Base-by-base conservation (phyloP, 92 coral and sea anemone species). In the Palythoa heliodiscus region DNA sequence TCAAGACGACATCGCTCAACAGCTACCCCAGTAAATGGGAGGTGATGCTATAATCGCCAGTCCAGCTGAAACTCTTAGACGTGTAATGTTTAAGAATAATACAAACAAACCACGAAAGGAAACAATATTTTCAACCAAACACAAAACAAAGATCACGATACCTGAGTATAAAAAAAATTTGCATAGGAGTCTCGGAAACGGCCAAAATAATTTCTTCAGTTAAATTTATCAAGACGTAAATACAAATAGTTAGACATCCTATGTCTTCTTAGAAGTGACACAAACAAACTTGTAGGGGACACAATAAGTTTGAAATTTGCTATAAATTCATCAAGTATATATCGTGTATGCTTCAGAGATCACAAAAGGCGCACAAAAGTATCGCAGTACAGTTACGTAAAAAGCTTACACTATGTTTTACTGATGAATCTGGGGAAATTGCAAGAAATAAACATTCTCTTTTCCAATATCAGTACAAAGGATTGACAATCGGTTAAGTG, bases 101-200 rank as follows among this genome's bases (percentile, higher is more conserved):
- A 57, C 82, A 76, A 57, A 76, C 68, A 76, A 54, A 76, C 82
- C 71, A 37, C 22, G 57, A 2, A 80, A 52, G 23, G 50, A 78
- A 52, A 80, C 68, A 76, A 25, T 20, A 60, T 76, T 73, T 64
- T 48, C 16, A 66, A 22, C 74, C 25, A 75, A 75, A 29, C 63
- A 58, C 79, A 13, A 5, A 75, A 12, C 17, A 48, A 47, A 80
- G 83, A 61, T 47, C 73, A 66, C 57, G 55, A 25, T n/a, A 37
- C 47, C 24, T 3, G 16, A 25, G 12, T 2, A 29, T 7, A 12
- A 67, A 3, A 5, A 67, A 19, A 64, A 69, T 38, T 22, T 50
- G 53, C 74, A 67, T n/a, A 47, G 48, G 14, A 80, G 60, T 69
- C 73, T 37, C 73, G 35, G 29, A 77, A 57, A 25, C n/a, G 16